These are phyloP conservation scores for Drosophila dives DNA, from an alignment of 2,888 invertebrate species.

Conservation along the genomic window DNA sequence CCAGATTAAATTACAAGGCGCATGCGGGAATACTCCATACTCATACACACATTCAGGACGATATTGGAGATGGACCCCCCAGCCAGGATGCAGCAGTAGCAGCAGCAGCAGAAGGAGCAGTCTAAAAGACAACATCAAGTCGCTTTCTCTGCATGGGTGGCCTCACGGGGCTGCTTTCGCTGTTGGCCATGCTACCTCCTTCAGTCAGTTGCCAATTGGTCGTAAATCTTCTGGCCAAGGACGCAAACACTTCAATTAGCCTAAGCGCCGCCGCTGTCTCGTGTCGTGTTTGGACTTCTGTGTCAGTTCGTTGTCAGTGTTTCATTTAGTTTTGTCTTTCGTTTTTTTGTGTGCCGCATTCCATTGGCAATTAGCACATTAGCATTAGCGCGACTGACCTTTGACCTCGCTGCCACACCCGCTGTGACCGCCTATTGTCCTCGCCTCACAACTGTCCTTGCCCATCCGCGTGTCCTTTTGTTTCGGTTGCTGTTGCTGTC, in stretches of 20 bases:
- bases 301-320: conserved; percentile 29
- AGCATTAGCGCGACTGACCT: conserved; percentile 76
- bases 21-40: conserved; percentile 52
- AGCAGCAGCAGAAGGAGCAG: conserved; percentile 3
- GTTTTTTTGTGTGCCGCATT: conserved; percentile 26
- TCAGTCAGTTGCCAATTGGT: conserved; percentile 12
- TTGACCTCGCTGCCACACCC: conserved; percentile 79
- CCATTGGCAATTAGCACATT: conserved; percentile 73
- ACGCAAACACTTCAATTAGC: conserved; percentile 66
- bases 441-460: conserved; percentile 70
- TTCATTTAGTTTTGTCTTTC: background rate
- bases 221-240: conserved; percentile 62
- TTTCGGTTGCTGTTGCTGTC: conserved; percentile 8
- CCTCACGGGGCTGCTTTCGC: conserved; percentile 29
- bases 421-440: conserved; percentile 60
- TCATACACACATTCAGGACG: conserved; percentile 26
- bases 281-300: conserved; percentile 57
- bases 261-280: conserved; percentile 66
- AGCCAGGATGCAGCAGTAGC: conserved; percentile 46
- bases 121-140: conserved; percentile 27
- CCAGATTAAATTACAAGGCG: conserved; percentile 59
- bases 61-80: conserved; percentile 62
- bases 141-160: conserved; percentile 48
- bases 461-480: conserved; percentile 5
- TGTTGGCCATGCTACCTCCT: conserved; percentile 36